Percentiles rank a stretch among this genome's conserved stretches.
phyloP scores from a whole-genome alignment of 2,113 vertebrate species.

The Clarias batrachus region DNA sequence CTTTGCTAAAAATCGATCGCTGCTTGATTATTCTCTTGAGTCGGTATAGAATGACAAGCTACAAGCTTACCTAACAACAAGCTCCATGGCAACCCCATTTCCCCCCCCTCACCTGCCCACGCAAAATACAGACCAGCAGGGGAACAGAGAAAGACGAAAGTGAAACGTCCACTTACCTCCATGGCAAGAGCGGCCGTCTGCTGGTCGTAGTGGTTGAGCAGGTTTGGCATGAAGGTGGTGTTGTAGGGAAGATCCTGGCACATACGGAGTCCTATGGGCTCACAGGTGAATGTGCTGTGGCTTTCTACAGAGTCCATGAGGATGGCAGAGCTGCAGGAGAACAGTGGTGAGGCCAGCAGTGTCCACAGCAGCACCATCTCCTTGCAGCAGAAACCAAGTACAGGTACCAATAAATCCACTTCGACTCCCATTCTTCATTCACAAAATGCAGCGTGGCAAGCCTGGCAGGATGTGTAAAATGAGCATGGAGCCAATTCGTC shows the following conservation, averaged over 20 bases:
- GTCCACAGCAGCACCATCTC: conserved; percentile 41
- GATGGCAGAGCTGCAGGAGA: conserved; percentile 62
- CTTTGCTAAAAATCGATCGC: background rate
- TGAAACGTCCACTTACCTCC: conserved; percentile 80
- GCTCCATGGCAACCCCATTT: conserved; percentile 46
- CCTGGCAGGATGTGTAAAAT: conserved; percentile 19
- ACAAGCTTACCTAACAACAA: conserved; percentile 40
- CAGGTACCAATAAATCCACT: conserved; percentile 19
- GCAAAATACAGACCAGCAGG: background rate
- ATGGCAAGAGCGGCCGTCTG: conserved; percentile 94
- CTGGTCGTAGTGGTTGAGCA: conserved; percentile 97
- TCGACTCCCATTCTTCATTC: conserved; percentile 31
- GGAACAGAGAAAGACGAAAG: conserved; percentile 2
- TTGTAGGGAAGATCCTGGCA: conserved; percentile 98
- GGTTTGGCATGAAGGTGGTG: conserved; percentile 97
- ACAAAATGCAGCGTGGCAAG: background rate
- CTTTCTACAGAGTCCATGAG: conserved; percentile 68
- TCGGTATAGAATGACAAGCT: conserved; percentile 28
- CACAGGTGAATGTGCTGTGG: conserved; percentile 94
- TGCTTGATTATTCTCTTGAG: conserved; percentile 26
- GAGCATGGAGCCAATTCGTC: conserved; percentile 29
- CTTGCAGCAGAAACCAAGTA: background rate
- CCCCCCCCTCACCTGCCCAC: conserved; percentile 29
- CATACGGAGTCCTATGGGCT: conserved; percentile 94
- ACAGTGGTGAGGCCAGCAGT: conserved; percentile 56